Conservation (phyloP, 2,113 vertebrate species). For the Sturnus vulgaris region DNA sequence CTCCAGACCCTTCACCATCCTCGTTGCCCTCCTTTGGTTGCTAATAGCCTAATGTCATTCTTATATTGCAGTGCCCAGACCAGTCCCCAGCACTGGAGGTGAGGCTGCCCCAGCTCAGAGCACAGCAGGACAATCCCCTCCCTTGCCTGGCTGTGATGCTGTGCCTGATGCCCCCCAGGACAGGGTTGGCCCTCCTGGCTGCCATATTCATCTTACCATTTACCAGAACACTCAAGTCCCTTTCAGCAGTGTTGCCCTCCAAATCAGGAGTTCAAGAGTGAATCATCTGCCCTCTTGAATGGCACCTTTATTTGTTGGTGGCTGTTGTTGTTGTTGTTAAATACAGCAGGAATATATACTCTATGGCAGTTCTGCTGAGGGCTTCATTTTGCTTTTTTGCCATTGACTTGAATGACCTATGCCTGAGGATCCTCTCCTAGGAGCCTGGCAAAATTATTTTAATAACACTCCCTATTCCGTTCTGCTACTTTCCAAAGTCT, state of each 20-base stretch:
- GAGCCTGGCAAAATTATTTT: not conserved
- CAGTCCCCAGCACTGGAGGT: accelerated
- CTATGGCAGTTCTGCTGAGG: not conserved
- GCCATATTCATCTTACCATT: not conserved
- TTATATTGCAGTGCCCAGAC: not conserved
- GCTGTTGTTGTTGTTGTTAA: not conserved
- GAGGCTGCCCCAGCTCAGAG: not conserved
- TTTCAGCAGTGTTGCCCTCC: not conserved
- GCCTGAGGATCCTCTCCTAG: not conserved
- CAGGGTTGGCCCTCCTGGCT: accelerated
- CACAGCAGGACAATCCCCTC: not conserved
- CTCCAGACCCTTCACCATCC: not conserved
- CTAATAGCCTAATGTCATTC: not conserved
- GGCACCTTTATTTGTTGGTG: not conserved
- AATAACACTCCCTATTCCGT: not conserved
- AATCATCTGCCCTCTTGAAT: not conserved
- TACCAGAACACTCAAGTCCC: too few species aligned
- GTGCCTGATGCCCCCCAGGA: not conserved
- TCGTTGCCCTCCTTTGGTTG: not conserved
- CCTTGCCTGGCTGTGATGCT: accelerated
- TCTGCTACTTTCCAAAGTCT: not conserved
- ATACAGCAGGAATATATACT: not conserved
- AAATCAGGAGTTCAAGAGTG: not conserved
- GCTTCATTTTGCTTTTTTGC: not conserved
- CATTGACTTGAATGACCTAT: not conserved